Percentiles rank a stretch among this genome's conserved stretches.
Conservation (phyloP, 1,140 invertebrate genomes). For the Neotoxoptera formosana region DNA sequence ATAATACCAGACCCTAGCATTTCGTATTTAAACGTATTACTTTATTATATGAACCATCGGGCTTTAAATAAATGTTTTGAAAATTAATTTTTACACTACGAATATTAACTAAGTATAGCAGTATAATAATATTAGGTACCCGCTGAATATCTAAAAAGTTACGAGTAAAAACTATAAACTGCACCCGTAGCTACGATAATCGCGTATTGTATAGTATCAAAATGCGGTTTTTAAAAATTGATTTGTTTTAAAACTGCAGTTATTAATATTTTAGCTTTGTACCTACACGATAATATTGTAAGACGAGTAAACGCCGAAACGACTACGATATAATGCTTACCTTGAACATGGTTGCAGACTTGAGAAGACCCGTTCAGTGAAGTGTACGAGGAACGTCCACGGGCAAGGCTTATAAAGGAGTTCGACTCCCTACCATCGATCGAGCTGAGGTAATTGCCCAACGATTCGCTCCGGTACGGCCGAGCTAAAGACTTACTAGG, state of each 20-base stretch:
- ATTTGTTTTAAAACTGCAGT: not conserved
- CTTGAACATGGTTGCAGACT: conserved; percentile 55
- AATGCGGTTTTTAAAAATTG: not conserved
- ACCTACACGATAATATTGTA: not conserved
- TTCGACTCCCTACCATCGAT: conserved; percentile 47
- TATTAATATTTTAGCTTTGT: not conserved
- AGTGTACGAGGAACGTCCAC: conserved; percentile 27
- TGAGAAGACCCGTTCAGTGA: conserved; percentile 37
- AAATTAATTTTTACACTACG: not conserved
- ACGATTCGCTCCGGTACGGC: conserved; percentile 44
- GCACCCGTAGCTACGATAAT: not conserved
- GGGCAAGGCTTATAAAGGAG: conserved; percentile 51
- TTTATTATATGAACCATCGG: not conserved
- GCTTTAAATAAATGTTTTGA: not conserved
- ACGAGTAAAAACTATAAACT: not conserved
- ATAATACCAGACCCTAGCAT: not conserved
- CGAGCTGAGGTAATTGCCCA: conserved; percentile 26
- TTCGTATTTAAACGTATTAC: not conserved
- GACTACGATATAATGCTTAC: conserved; percentile 31
- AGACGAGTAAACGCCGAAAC: not conserved
- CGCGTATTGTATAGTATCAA: not conserved
- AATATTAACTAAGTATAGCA: not conserved
- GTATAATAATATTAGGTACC: not conserved
- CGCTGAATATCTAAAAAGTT: not conserved
- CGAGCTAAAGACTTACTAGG: not conserved